These are phyloP conservation scores for Nasonia longicornis DNA, from an alignment of 1,140 invertebrate species.

Conservation along the genomic window DNA sequence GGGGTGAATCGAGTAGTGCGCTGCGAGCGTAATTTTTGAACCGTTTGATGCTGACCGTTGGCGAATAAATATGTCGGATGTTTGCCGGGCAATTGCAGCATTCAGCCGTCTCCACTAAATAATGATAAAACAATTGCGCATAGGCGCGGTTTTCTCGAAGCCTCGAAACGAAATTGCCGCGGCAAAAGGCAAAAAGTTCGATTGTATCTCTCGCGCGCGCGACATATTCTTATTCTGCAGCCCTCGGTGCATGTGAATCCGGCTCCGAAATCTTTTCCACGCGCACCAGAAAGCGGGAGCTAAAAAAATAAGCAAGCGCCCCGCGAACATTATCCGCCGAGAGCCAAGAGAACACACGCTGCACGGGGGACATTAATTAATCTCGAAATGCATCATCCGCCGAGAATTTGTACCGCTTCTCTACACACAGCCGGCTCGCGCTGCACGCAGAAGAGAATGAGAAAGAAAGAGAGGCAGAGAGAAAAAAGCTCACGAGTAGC, in stretches of 20 bases:
- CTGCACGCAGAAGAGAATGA: conserved; percentile 14
- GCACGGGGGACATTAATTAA: conserved; percentile 43
- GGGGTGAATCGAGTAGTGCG: background rate
- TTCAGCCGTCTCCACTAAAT: background rate
- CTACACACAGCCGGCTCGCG: background rate
- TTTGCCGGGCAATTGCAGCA: background rate
- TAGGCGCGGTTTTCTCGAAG: background rate
- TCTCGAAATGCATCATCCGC: conserved; percentile 46
- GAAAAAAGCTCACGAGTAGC: conserved; percentile 22
- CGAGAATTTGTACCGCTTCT: conserved; percentile 39
- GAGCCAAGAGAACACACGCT: background rate
- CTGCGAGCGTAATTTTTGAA: background rate
- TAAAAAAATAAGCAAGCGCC: background rate
- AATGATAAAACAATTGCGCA: background rate
- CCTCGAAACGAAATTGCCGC: background rate
- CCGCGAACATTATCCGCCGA: conserved; percentile 21
- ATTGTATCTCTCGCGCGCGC: conserved; percentile 21
- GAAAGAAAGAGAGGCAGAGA: conserved; percentile 2
- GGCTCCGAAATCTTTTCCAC: conserved; percentile 18
- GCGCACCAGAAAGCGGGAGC: background rate
- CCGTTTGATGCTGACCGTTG: background rate
- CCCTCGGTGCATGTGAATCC: conserved; percentile 14
- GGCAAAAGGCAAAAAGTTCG: background rate
- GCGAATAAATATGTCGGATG: background rate
- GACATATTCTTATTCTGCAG: conserved; percentile 14